Conservation (phyloP, 2,888 invertebrate species). For the Axea sp. region DNA sequence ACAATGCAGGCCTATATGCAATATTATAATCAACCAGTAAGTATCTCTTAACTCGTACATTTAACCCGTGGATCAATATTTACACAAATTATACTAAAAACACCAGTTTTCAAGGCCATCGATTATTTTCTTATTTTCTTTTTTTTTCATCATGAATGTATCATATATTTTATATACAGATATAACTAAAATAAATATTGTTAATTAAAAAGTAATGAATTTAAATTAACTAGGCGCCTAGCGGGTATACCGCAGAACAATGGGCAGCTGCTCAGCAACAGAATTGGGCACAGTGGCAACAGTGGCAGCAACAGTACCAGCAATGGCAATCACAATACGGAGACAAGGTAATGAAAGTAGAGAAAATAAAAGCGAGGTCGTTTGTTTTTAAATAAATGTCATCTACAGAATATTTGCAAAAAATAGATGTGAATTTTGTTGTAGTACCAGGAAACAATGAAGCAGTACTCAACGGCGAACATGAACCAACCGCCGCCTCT, state of each 20-base stretch:
- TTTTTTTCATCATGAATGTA: no score
- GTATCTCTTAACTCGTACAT: slow-evolving; percentile 62
- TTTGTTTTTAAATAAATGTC: background rate
- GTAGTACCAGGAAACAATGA: slow-evolving; percentile 81
- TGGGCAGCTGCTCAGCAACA: slow-evolving; percentile 86
- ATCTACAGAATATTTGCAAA: background rate
- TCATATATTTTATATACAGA: no score
- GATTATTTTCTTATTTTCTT: no score
- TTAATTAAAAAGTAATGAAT: slow-evolving; percentile 4
- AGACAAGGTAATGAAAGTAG: slow-evolving; percentile 82
- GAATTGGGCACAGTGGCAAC: slow-evolving; percentile 87
- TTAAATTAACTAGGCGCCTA: slow-evolving; percentile 72
- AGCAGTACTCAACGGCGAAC: slow-evolving; percentile 72
- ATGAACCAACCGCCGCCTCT: slow-evolving; percentile 75
- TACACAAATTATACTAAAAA: no score
- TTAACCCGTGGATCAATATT: no score
- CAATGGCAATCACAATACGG: slow-evolving; percentile 89
- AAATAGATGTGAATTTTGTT: slow-evolving; percentile 68
- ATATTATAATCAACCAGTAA: slow-evolving; percentile 79
- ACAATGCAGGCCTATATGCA: slow-evolving; percentile 78
- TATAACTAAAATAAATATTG: no score
- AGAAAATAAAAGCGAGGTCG: no score
- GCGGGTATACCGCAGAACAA: slow-evolving; percentile 83
- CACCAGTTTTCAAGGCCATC: no score
- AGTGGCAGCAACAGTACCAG: slow-evolving; percentile 89